Evolutionary conservation across 2,113 vertebrate species (phyloP).

Genomic region (Heteronetta atricapilla): DNA sequence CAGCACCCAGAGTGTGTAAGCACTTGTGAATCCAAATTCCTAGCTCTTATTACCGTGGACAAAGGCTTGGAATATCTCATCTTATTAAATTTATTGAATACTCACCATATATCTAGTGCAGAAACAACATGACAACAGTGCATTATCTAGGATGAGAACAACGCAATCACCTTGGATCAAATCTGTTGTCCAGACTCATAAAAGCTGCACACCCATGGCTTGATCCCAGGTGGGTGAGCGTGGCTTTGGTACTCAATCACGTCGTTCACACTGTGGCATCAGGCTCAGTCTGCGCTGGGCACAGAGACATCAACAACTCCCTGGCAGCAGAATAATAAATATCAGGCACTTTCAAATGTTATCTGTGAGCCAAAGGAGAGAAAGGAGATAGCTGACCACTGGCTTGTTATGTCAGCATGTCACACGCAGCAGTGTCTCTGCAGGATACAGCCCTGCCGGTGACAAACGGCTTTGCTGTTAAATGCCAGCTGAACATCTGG

Average conservation of each 20-base stretch:
- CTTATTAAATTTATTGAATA: not conserved
- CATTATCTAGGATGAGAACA: not conserved
- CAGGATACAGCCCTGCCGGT: not conserved
- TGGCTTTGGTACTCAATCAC: not conserved
- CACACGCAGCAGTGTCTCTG: not conserved
- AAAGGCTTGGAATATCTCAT: not conserved
- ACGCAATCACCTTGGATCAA: not conserved
- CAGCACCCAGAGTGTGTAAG: not conserved
- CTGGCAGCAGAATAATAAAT: not conserved
- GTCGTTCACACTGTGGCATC: accelerated
- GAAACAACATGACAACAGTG: not conserved
- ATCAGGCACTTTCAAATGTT: not conserved
- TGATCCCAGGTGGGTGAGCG: accelerated
- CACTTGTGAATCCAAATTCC: not conserved
- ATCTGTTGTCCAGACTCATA: not conserved
- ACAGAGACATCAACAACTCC: not conserved
- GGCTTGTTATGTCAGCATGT: not conserved
- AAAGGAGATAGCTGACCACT: not conserved
- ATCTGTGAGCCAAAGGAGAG: not conserved
- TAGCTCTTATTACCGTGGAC: accelerated
- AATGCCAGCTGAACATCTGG: not conserved
- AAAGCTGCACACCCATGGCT: too few relatives aligned
- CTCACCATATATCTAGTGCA: not conserved
- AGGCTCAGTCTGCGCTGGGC: not conserved
- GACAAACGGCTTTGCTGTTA: not conserved